Base-by-base conservation (phyloP, 1,140 invertebrate genomes). In the Delia radicum region DNA sequence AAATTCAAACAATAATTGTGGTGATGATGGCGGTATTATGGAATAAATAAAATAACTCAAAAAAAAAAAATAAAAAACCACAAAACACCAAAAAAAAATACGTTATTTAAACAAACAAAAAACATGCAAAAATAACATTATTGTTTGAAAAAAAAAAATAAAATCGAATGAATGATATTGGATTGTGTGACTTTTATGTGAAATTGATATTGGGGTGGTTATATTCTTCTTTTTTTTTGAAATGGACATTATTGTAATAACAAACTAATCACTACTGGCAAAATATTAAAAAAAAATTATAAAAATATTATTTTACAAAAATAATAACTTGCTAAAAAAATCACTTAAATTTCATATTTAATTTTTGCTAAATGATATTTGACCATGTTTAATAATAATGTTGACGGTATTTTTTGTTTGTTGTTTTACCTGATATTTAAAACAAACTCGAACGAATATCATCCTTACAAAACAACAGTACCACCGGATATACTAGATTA, bases 401-500 rank as follows among this genome's bases (percentile, higher is more conserved):
- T n/a, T 48, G 42, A 5, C 15, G 18, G 6, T 21, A 2, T 61
- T 48, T 74, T 21, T 37, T 71, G 24, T 27, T n/a, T 37, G 6
- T 71, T 21, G 18, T 8, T 42, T 3, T 28, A 21, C 48, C 71
- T 29, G 42, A 15, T 18, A 21, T 18, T 28, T 31, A 24, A 74
- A 15, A 37, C 27, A 33, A 33, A 29, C 26, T 62, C 71, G 27
- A 62, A 15, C 55, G 73, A 18, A 55, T 6, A 15, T 5, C n/a
- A 61, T 7, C 72, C 65, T n/a, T 75, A 42, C 78, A 77, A 75
- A 77, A 65, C 72, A 91, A 78, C 89, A 96, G 95, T 96, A 77
- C 95, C 95, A 69, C 95, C 95, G 77, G 93, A 95, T 88, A 96
- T 95, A 85, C 88, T 95, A 85, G 93, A 95, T 88, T 91, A 93